phyloP scores from a whole-genome alignment of 1,140 invertebrate species.

The Drosophila hydei region DNA sequence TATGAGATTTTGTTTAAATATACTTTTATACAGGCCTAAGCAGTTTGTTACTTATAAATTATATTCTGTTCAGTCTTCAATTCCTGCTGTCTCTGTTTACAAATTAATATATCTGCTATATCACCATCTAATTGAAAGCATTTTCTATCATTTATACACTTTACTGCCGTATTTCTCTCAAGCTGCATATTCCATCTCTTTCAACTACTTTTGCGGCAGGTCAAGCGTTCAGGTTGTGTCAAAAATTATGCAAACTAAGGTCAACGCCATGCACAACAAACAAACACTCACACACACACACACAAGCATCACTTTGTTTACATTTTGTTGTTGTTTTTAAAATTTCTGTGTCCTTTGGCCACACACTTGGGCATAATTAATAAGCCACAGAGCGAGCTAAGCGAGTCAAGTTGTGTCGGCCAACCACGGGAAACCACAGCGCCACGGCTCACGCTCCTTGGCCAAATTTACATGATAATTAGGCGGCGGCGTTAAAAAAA shows the following conservation, averaged over 20 bases:
- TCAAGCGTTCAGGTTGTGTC: slow-evolving; percentile 63
- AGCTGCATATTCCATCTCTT: neutral
- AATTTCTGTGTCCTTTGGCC: slow-evolving; percentile 62
- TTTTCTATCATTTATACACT: no score
- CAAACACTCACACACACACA: slow-evolving; percentile 28
- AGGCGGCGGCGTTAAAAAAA: slow-evolving; percentile 64
- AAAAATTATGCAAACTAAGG: slow-evolving; percentile 81
- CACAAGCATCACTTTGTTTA: slow-evolving; percentile 70
- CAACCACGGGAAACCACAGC: slow-evolving; percentile 14
- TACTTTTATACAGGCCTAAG: no score
- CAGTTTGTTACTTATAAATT: no score
- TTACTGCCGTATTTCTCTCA: neutral
- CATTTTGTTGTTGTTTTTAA: slow-evolving; percentile 44
- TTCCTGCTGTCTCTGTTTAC: no score
- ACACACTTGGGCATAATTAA: slow-evolving; percentile 82
- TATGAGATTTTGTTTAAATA: no score
- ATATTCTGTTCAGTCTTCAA: no score
- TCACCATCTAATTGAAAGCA: neutral
- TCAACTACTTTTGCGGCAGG: slow-evolving; percentile 54
- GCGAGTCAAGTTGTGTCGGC: slow-evolving; percentile 41
- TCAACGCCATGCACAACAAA: slow-evolving; percentile 54
- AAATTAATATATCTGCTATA: neutral
- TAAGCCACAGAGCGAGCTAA: slow-evolving; percentile 57
- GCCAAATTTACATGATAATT: slow-evolving; percentile 81
- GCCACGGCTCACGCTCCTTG: slow-evolving; percentile 51